Conservation (phyloP, 2,888 invertebrate genomes). For the Xestia sexstrigata region DNA sequence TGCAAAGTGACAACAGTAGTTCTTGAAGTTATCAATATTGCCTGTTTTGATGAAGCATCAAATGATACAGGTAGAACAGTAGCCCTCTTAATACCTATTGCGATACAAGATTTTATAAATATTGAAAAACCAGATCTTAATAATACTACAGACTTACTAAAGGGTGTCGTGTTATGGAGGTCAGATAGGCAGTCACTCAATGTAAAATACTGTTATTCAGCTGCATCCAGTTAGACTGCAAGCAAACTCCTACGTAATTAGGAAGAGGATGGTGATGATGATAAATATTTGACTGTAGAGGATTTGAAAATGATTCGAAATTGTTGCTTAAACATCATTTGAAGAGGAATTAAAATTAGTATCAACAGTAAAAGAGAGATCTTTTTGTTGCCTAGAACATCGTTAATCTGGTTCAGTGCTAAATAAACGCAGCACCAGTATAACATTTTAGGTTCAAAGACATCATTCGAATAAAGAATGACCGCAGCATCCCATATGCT, state of each 20-base stretch:
- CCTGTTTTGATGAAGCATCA: conserved; percentile 11
- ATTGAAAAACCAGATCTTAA: neutral
- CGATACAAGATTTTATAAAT: conserved; percentile 13
- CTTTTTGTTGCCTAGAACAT: neutral
- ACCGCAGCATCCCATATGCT: conserved; percentile 40
- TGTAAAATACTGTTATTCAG: neutral
- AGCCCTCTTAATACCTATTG: neutral
- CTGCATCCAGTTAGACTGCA: neutral
- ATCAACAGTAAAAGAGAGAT: neutral
- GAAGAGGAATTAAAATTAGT: neutral
- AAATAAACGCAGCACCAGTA: conserved; percentile 23
- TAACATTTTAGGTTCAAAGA: conserved; percentile 45
- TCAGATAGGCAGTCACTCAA: neutral
- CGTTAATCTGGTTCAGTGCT: conserved; percentile 11
- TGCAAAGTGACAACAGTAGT: conserved; percentile 40
- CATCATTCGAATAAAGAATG: conserved; percentile 49
- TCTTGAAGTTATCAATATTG: conserved; percentile 41
- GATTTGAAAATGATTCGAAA: neutral
- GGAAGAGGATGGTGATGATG: neutral
- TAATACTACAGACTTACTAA: neutral
- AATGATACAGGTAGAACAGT: neutral
- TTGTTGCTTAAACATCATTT: neutral
- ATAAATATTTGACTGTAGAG: neutral
- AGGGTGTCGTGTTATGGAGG: neutral
- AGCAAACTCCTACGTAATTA: neutral